Percentiles rank a stretch among this genome's conserved stretches.
Evolutionary conservation across 2,888 invertebrate species (phyloP).

Genomic region (Bugula neritina): DNA sequence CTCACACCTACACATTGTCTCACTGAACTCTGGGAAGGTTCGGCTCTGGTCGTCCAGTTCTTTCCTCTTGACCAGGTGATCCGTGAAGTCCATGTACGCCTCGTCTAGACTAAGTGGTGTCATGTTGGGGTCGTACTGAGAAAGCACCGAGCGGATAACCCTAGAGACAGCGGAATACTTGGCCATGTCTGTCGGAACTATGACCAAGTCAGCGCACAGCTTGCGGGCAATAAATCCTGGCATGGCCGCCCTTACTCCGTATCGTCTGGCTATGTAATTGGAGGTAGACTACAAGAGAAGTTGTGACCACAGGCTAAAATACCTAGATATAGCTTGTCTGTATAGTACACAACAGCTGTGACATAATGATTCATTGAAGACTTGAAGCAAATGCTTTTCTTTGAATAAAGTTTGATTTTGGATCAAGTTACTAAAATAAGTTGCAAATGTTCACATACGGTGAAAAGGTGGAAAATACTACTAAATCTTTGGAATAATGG

Average conservation of each 20-base stretch:
- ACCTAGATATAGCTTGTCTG: too few relatives aligned
- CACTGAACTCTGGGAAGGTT: conserved; percentile 33
- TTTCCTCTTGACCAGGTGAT: conserved; percentile 47
- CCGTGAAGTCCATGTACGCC: conserved; percentile 59
- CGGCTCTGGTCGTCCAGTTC: conserved; percentile 34
- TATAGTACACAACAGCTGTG: too few relatives aligned
- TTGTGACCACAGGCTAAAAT: too few relatives aligned
- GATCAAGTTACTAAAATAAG: too few relatives aligned
- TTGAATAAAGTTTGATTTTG: too few relatives aligned
- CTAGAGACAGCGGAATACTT: conserved; percentile 56
- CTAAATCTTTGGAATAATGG: too few relatives aligned
- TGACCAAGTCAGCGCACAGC: conserved; percentile 58
- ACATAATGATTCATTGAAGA: too few relatives aligned
- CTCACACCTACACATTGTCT: conserved; percentile 24
- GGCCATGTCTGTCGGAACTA: conserved; percentile 57
- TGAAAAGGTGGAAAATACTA: too few relatives aligned
- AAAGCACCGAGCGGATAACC: conserved; percentile 52
- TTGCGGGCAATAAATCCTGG: conserved; percentile 61
- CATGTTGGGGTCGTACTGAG: conserved; percentile 58
- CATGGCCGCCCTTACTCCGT: conserved; percentile 62
- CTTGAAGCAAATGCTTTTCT: too few relatives aligned
- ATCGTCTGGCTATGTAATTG: conserved; percentile 60
- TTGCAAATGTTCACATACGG: too few relatives aligned
- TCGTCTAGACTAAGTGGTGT: conserved; percentile 59
- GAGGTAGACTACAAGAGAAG: conserved; percentile 57